These are phyloP conservation scores for Parazoanthus darwini DNA, from an alignment of 92 coral and sea anemone genomes.

Conservation along the genomic window DNA sequence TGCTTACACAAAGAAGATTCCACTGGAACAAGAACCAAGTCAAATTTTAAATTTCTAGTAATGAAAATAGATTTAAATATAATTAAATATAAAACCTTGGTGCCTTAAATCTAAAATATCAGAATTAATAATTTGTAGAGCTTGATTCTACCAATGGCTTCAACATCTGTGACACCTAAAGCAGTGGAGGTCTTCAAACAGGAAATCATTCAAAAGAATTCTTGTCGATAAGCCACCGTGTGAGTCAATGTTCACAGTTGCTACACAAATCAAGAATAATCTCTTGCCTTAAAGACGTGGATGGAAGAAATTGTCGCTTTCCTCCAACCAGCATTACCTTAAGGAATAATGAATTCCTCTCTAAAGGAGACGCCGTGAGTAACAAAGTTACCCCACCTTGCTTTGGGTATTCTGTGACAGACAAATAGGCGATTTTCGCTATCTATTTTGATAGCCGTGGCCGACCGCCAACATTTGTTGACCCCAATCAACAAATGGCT, in stretches of 20 bases:
- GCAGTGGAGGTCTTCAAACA: neutral
- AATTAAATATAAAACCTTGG: conserved; percentile 10
- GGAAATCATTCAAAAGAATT: neutral
- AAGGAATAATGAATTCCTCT: neutral
- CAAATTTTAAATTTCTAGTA: neutral
- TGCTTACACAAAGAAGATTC: neutral
- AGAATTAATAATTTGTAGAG: neutral
- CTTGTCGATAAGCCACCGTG: neutral
- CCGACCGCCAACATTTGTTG: no score
- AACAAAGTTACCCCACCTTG: no score
- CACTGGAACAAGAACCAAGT: neutral
- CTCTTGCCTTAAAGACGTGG: neutral
- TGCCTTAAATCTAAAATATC: neutral
- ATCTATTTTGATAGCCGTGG: no score
- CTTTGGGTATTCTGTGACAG: no score
- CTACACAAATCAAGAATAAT: neutral
- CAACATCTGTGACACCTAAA: conserved; percentile 12
- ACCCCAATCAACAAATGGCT: no score
- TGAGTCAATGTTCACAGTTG: neutral
- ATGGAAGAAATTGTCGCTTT: no score
- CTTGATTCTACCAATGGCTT: conserved; percentile 20
- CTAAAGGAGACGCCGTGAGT: neutral
- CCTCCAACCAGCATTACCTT: neutral
- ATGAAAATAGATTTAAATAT: neutral
- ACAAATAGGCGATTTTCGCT: no score